Conservation (phyloP, 2,888 invertebrate species). For the Dilophus febrilis region DNA sequence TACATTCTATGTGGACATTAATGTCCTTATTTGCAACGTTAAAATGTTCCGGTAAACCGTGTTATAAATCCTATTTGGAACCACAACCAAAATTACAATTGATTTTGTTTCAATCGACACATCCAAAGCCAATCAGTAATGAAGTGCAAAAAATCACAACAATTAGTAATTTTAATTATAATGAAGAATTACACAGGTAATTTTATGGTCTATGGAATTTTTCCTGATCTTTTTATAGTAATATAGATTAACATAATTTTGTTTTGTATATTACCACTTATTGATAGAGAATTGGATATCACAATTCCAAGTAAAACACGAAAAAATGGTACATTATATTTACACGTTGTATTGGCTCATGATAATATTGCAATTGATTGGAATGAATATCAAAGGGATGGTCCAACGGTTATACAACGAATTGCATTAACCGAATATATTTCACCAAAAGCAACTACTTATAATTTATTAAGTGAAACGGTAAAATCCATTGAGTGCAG, state of each 20-base stretch:
- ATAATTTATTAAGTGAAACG: constrained; percentile 46
- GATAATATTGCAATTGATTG: constrained; percentile 37
- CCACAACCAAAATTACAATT: constrained; percentile 50
- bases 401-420: constrained; percentile 42
- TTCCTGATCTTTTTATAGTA: too few species aligned
- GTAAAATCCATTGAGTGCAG: too few species aligned
- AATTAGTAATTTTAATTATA: constrained; percentile 47
- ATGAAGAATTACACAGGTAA: constrained; percentile 34
- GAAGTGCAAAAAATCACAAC: constrained; percentile 44
- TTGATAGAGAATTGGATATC: constrained; percentile 44
- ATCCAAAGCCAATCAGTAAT: constrained; percentile 35
- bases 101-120: constrained; percentile 48
- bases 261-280: constrained; percentile 10
- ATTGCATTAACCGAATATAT: constrained; percentile 54
- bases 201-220: too few species aligned
- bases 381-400: constrained; percentile 38
- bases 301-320: constrained; percentile 56
- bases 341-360: constrained; percentile 55
- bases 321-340: constrained; percentile 67
- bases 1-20: constrained; percentile 59
- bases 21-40: constrained; percentile 55
- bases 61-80: constrained; percentile 52
- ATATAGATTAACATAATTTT: neutral
- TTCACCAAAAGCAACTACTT: constrained; percentile 56
- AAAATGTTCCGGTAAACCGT: constrained; percentile 37